Evolutionary conservation across 2,797 vertebrate species (phyloP), one percentile per base, ranked within the genome.

Genomic region (Hypotaenidia philippensis): DNA sequence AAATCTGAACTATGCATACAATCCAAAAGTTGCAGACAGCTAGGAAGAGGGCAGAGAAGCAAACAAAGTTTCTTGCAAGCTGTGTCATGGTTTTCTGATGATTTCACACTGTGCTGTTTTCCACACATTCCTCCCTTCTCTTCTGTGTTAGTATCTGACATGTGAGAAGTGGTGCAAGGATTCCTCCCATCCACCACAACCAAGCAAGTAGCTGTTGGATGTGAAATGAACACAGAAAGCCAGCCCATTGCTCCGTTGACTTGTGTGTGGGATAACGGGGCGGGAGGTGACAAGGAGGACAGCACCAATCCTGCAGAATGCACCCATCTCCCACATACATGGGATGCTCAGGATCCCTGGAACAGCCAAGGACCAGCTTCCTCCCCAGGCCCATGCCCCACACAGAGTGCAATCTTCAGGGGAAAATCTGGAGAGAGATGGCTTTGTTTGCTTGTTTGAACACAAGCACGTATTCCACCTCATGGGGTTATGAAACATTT

Each of bases 401-500:
- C 13, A 22, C 45, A 22, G 41, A 11, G 0, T 10, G 11, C 8
- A 71, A 71, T 50, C 76, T 50, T 45, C 2, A 2, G 63, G 9
- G 32, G 13, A 27, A 72, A 83, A 72, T 18, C 25, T 40, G n/a
- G 70, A 70, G 31, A 65, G 26, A 74, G 13, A 63, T 49, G 45
- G 20, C 6, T 77, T 64, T 85, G 20, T 59, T 69, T 86, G 29
- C 44, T 52, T 86, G 45, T 80, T 87, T 76, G 47, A 92, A 86
- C 3, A 9, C 41, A 34, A n/a, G 13, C 44, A 55, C 8, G 41
- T 59, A 87, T 80, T 50, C 27, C 23, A 77, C 15, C 41, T 63
- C 68, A 22, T 5, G 50, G 31, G 49, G 55, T 84, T 92, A 92
- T 3, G 75, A 89, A 96, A 94, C 49, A 76, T 81, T 94, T 69